A percentile compares a stretch with the other conserved stretches of the same genome.
phyloP scores from a whole-genome alignment of 53 echinoderm and acorn worm species.

The Antedon mediterranea region DNA sequence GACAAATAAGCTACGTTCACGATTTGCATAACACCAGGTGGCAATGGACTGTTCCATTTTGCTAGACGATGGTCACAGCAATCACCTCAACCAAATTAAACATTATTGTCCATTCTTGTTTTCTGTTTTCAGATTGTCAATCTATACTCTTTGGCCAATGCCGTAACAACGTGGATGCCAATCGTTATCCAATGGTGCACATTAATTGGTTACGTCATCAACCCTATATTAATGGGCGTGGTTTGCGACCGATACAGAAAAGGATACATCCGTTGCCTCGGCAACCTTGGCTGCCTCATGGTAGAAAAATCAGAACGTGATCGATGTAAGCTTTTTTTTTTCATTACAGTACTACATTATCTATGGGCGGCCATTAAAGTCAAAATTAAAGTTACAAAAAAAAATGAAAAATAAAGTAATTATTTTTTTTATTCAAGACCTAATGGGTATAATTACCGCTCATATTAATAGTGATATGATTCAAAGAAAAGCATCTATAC shows the following conservation, averaged over 20 bases:
- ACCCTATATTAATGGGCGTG: constrained; percentile 52
- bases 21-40: too few relatives aligned
- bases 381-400: too few relatives aligned
- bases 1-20: too few relatives aligned
- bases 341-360: too few relatives aligned
- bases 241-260: constrained; percentile 46
- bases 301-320: not conserved
- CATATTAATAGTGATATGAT: too few relatives aligned
- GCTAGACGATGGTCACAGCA: too few relatives aligned
- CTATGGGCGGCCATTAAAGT: too few relatives aligned
- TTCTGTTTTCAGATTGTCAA: constrained; percentile 49
- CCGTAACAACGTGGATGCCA: constrained; percentile 40
- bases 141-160: constrained; percentile 20
- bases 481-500: too few relatives aligned
- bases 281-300: constrained; percentile 35
- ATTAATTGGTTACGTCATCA: constrained; percentile 21
- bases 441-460: too few relatives aligned
- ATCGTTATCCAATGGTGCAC: constrained; percentile 64
- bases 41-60: too few relatives aligned
- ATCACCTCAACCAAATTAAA: not conserved
- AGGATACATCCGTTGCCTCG: constrained; percentile 29
- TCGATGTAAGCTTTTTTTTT: not conserved
- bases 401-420: too few relatives aligned
- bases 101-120: constrained; percentile 4
- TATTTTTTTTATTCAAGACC: too few relatives aligned